Percentiles rank a stretch among this genome's conserved stretches.
Evolutionary conservation across 2,797 vertebrate genomes (phyloP).

Genomic region (Australoheros facetus): DNA sequence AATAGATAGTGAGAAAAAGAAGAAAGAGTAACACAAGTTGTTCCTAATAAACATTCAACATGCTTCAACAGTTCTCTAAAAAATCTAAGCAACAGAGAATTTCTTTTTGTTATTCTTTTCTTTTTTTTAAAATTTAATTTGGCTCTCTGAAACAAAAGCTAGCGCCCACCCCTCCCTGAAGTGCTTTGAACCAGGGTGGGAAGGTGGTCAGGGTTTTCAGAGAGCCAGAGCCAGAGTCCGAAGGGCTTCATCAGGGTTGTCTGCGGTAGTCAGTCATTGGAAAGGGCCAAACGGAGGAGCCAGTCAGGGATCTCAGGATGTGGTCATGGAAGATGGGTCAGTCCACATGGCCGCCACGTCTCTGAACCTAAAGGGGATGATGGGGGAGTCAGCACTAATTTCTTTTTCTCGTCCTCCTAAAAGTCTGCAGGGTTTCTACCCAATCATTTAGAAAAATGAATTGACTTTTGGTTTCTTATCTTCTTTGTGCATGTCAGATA

Average conservation of each 20-base stretch:
- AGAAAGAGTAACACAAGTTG: constrained; percentile 72
- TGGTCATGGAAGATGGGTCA: constrained; percentile 83
- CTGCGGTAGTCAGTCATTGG: constrained; percentile 69
- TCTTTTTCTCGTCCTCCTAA: background rate
- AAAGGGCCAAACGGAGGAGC: constrained; percentile 76
- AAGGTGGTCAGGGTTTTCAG: constrained; percentile 57
- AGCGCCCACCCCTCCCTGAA: constrained; percentile 46
- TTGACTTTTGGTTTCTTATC: background rate
- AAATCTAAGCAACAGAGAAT: constrained; percentile 71
- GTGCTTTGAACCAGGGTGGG: constrained; percentile 42
- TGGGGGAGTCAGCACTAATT: background rate
- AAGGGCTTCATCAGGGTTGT: constrained; percentile 74
- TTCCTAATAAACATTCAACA: constrained; percentile 82
- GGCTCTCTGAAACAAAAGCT: constrained; percentile 71
- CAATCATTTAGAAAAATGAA: background rate
- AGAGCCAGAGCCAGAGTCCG: constrained; percentile 77
- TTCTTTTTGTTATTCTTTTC: constrained; percentile 44
- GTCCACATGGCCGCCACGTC: constrained; percentile 84
- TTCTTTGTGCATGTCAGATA: background rate
- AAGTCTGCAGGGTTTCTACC: background rate
- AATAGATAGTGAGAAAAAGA: constrained; percentile 52
- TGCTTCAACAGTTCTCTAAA: constrained; percentile 80
- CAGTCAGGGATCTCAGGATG: constrained; percentile 81
- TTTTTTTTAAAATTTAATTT: constrained; percentile 30
- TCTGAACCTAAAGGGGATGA: constrained; percentile 67